Base-by-base conservation (phyloP, 2,797 vertebrate species). In the Lepilemur septentrionalis region DNA sequence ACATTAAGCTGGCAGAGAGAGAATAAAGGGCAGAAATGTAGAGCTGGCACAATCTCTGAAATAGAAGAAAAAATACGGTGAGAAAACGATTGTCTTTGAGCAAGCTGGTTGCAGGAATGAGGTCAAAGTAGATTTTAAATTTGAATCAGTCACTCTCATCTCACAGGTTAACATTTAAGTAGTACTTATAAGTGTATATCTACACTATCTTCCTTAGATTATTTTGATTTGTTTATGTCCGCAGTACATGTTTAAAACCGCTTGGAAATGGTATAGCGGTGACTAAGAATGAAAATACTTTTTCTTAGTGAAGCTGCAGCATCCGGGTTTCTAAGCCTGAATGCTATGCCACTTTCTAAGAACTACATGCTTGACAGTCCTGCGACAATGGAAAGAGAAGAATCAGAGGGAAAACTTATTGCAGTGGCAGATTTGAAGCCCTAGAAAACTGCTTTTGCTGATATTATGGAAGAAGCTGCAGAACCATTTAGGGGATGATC, bases 391-490 rank as follows among this genome's bases (percentile, higher is more conserved):
- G 46, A 23, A 92, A 83, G 85, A 73, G 23, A 76, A 94, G 57
- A 50, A 89, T 94, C 20, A 52, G 55, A 86, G 69, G 17, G 23
- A 65, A 73, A 85, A 87, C 7, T 48, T 63, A 82, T 41, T 87
- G 87, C 9, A 41, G 57, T 25, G 80, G 52, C 38, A 88, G 55
- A 73, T 38, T 20, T 41, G 59, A 87, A 93, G n/a, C 22, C 82
- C 35, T 82, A 69, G 28, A 93, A 69, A 93, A 63, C n/a, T 63
- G 89, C 61, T 89, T 94, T 85, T 95, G 94, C 96, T 95, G 86
- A 65, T 95, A 79, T 69, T 84, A 75, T 17, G 46, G 79, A 23
- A 87, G 69, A 94, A 89, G 38, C 11, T 72, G 11, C 70, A 89
- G 79, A 91, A 75, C 15, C 1, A 63, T 78, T 92, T 67, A 92